A percentile compares a stretch with the other conserved stretches of the same genome.
Evolutionary conservation across 2,888 invertebrate genomes (phyloP).

Genomic region (Habroteleia sp.): DNA sequence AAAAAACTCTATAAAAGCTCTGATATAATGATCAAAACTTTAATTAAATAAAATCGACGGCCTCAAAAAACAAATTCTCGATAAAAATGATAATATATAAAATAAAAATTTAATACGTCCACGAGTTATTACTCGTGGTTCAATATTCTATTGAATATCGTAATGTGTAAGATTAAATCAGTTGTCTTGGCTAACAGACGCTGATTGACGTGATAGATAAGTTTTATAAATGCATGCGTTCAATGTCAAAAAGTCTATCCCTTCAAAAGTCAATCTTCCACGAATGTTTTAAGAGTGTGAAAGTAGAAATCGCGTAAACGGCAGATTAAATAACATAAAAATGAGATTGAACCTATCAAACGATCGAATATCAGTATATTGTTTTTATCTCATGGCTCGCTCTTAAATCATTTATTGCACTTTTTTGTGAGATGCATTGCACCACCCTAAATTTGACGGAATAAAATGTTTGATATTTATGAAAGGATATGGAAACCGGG

Average conservation of each 20-base stretch:
- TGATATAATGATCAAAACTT: too few relatives aligned
- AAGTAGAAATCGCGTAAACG: background rate
- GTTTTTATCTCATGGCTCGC: background rate
- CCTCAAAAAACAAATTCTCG: too few relatives aligned
- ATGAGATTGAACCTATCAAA: constrained; percentile 1
- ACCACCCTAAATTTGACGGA: constrained; percentile 13
- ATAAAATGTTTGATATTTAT: constrained; percentile 23
- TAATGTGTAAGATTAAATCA: constrained; percentile 38
- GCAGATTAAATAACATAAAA: constrained; percentile 22
- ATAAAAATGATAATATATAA: too few relatives aligned
- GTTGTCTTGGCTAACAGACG: constrained; percentile 34
- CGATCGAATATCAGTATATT: background rate
- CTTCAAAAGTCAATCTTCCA: constrained; percentile 7
- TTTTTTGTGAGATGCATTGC: background rate
- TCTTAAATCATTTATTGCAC: constrained; percentile 3
- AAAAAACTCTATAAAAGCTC: too few relatives aligned
- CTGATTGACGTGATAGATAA: constrained; percentile 39
- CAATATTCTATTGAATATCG: too few relatives aligned
- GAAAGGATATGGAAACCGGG: constrained; percentile 10
- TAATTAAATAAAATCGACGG: too few relatives aligned
- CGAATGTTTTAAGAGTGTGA: constrained; percentile 2
- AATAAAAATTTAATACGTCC: too few relatives aligned
- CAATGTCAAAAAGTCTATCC: constrained; percentile 28
- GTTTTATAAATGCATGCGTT: constrained; percentile 37
- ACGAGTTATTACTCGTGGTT: too few relatives aligned